phyloP scores from a whole-genome alignment of 2,888 invertebrate species.

The Boloria euphrosyne region DNA sequence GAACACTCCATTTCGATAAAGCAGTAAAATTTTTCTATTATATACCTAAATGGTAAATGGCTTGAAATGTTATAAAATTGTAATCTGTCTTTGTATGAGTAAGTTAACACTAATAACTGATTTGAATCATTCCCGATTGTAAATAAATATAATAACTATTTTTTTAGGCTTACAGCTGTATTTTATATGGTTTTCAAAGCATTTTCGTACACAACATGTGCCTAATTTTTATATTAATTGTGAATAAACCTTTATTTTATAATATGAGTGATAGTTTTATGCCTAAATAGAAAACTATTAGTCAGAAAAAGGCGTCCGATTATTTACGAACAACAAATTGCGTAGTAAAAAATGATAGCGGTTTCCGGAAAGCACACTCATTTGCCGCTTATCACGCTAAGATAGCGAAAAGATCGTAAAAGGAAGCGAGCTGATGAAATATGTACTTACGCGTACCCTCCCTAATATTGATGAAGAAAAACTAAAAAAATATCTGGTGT shows the following conservation, averaged over 20 bases:
- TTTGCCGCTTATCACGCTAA: conserved; percentile 65
- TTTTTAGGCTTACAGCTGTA: too few species aligned
- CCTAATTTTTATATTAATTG: too few species aligned
- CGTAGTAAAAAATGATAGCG: conserved; percentile 70
- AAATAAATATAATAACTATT: too few species aligned
- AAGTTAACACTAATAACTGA: too few species aligned
- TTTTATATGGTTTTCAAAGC: too few species aligned
- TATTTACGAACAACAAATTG: conserved; percentile 67
- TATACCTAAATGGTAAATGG: too few species aligned
- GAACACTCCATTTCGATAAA: too few species aligned
- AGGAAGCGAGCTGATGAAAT: conserved; percentile 60
- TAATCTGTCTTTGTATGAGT: too few species aligned
- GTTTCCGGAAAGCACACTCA: conserved; percentile 56
- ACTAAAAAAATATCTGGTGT: conserved; percentile 18
- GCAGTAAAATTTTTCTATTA: too few species aligned
- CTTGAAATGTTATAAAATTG: too few species aligned
- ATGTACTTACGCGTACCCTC: conserved; percentile 46
- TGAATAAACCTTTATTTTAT: background rate
- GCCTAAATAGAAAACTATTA: conserved; percentile 7
- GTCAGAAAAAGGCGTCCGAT: conserved; percentile 45
- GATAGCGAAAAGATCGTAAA: conserved; percentile 59
- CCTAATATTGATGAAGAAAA: conserved; percentile 22
- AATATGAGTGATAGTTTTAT: background rate
- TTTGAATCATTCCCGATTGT: too few species aligned
- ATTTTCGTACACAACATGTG: too few species aligned